Base-by-base conservation (phyloP, 2,888 invertebrate species). In the Zaprionus bogoriensis region DNA sequence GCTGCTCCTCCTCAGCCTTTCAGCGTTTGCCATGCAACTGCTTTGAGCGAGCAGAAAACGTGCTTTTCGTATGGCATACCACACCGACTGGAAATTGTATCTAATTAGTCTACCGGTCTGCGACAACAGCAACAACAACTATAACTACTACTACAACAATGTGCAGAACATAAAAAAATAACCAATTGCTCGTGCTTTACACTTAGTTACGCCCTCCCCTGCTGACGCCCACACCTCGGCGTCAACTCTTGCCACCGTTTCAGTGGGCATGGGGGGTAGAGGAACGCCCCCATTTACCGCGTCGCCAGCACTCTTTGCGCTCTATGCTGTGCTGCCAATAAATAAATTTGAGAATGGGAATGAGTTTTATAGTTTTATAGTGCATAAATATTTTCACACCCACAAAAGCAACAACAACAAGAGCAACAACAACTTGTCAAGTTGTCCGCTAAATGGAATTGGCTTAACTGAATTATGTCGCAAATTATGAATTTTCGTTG, bases 51-150 rank as follows among this genome's bases (percentile, higher is more conserved):
- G 69, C 52, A 66, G 77, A 66, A 76, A 86, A 81, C 80, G 80
- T 81, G 80, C 80, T 83, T 74, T 74, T 66, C 57, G 77, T 76
- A 82, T 74, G 80, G 61, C 68, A 72, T 67, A 46, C 74, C 73
- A 64, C 32, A 55, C 36, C 76, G 79, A 86, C 86, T 81, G 80
- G 86, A 86, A 71, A 81, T 81, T 83, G 87, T 81, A 86, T 81
- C 86, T 81, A 81, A 81, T 81, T 81, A 81, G 81, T 83, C 77
- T 83, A 74, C 86, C 66, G 63, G 71, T 72, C 72, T 54, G 38
- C 48, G 44, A 64, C 64, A 50, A 46, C 45, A 50, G 38, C 55
- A 30, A 19, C 20, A 51, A 32, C 27, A 45, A 51, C 32, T 38
- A n/a, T 28, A 48, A 39, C 30, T 5, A 12, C 41, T 47, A 41